These are phyloP conservation scores for Drosophila parabipectinata DNA, from an alignment of 1,140 invertebrate genomes.

Conservation along the genomic window DNA sequence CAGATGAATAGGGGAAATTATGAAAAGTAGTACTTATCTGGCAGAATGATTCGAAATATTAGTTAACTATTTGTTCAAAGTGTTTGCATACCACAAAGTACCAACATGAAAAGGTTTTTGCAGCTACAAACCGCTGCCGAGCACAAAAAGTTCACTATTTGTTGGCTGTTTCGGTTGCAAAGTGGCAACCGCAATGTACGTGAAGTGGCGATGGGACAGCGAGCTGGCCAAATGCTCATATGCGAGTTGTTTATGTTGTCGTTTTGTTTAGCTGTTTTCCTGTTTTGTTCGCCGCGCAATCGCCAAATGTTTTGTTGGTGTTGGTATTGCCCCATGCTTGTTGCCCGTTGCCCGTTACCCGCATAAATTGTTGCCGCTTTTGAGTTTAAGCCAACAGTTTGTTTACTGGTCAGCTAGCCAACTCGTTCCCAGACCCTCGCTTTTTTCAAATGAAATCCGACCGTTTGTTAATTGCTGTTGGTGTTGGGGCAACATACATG, in stretches of 20 bases:
- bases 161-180: slow-evolving; percentile 53
- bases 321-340: slow-evolving; percentile 3
- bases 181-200: slow-evolving; percentile 53
- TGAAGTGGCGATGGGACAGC: slow-evolving; percentile 29
- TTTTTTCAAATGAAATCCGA: background rate
- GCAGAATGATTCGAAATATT: slow-evolving; percentile 37
- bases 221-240: slow-evolving; percentile 58
- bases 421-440: background rate
- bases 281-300: slow-evolving; percentile 33
- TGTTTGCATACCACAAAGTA: slow-evolving; percentile 33
- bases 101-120: slow-evolving; percentile 33
- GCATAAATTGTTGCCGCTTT: slow-evolving; percentile 78
- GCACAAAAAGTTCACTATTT: slow-evolving; percentile 41
- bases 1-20: background rate
- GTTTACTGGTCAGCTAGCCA: slow-evolving; percentile 71
- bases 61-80: slow-evolving; percentile 54
- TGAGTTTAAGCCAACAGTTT: slow-evolving; percentile 81
- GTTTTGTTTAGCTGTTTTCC: slow-evolving; percentile 21
- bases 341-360: slow-evolving; percentile 17
- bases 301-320: slow-evolving; percentile 43
- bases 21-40: slow-evolving; percentile 7
- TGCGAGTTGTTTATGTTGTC: slow-evolving; percentile 53
- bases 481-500: slow-evolving; percentile 36
- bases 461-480: slow-evolving; percentile 71
- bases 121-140: slow-evolving; percentile 30